Evolutionary conservation across 2,888 invertebrate species (phyloP), one percentile per base, ranked within the genome.

Genomic region (Drosophila suboccidentalis): DNA sequence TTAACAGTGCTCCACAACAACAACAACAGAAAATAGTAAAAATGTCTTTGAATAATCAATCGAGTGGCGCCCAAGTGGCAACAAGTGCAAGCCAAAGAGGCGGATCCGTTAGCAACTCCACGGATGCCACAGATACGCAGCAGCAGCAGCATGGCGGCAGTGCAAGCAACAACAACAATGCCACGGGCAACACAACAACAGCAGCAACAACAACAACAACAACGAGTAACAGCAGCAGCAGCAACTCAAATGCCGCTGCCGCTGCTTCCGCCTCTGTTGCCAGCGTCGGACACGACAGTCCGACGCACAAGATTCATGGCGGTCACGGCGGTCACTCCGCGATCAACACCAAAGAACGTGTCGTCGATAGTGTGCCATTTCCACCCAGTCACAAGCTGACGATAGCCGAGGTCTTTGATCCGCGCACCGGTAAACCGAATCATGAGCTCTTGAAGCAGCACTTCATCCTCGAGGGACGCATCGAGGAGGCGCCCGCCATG

Each of bases 361-460:
- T 92, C 47, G 76, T 92, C 53, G 92, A 92, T 79, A 98, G 98
- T 95, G 99, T 99, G 91, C 98, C 98, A 94, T 99, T 99, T 95
- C 99, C 99, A 93, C 99, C 99, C 92, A 98, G 97, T 94, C 98
- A 98, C 94, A 98, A 98, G 94, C 95, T 99, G 93, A 97, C 97
- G 97, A 93, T 95, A 53, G 34, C 97, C 91, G 99, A 99, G 94
- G 98, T 99, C 91, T 99, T 98, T 94, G 99, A 99, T 94, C 94
- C 97, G 92, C 96, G 98, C 94, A 95, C 96, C 92, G 97, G 96
- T 89, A 98, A 98, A 94, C 99, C 99, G 90, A 96, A 97, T 92
- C 98, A 98, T 92, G 99, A 99, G 93, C 96, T 98, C 92, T 95
- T 99, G 93, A 99, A 99, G 94, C 98, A 99, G 94, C 99, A 99